These are phyloP conservation scores for Drosophila lacertosa DNA, from an alignment of 1,140 invertebrate genomes.

Conservation along the genomic window DNA sequence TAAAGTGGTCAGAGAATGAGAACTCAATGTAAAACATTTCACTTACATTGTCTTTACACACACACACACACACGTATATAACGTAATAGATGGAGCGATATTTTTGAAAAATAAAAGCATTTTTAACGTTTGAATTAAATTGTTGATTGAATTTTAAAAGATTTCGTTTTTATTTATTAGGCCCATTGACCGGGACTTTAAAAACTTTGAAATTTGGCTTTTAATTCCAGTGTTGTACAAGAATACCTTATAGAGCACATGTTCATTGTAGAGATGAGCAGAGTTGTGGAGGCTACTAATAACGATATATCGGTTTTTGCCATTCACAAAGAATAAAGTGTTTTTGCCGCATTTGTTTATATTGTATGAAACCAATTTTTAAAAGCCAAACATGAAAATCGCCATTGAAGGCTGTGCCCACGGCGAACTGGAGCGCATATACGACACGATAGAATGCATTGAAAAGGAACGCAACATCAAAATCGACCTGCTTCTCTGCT, in stretches of 20 bases:
- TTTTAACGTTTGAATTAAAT: conserved; percentile 69
- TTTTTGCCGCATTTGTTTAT: conserved; percentile 35
- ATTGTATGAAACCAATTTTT: background rate
- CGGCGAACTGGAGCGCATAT: conserved; percentile 98
- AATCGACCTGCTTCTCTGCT: conserved; percentile 96
- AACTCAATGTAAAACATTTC: conserved; percentile 72
- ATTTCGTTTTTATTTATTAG: background rate
- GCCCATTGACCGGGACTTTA: too few species aligned
- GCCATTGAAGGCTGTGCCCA: conserved; percentile 99
- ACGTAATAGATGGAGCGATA: conserved; percentile 72
- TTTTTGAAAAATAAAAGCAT: conserved; percentile 80
- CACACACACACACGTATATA: conserved; percentile 55
- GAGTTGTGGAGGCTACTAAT: background rate
- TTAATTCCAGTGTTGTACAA: conserved; percentile 9
- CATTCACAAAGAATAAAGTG: conserved; percentile 9
- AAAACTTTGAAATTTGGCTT: background rate
- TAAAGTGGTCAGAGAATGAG: conserved; percentile 58
- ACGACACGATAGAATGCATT: conserved; percentile 91
- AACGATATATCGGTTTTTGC: background rate
- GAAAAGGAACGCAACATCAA: conserved; percentile 89
- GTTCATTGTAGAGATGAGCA: background rate
- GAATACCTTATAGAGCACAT: background rate
- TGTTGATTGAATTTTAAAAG: conserved; percentile 1
- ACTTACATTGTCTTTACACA: conserved; percentile 66
- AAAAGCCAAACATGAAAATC: conserved; percentile 91